Percentiles rank a stretch among this genome's conserved stretches.
Conservation (phyloP, 2,113 vertebrate genomes). For the Anthoscopus minutus region DNA sequence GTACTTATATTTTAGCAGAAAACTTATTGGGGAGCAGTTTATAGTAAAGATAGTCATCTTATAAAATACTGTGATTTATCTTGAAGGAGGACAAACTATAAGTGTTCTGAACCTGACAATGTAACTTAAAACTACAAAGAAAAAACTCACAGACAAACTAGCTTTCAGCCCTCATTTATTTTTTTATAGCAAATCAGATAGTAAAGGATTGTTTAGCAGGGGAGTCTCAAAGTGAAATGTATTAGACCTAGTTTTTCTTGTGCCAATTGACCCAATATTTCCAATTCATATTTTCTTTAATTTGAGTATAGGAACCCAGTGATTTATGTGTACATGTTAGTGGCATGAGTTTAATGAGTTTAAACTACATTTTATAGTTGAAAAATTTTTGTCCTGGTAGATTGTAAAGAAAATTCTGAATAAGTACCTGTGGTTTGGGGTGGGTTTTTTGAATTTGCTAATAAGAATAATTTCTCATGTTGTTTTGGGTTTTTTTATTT, state of each 20-base stretch:
- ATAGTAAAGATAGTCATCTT: background rate
- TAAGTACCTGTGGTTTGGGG: background rate
- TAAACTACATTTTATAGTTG: background rate
- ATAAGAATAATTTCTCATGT: background rate
- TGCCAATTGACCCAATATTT: background rate
- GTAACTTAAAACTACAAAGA: background rate
- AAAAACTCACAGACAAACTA: background rate
- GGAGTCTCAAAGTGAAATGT: background rate
- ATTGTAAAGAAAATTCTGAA: background rate
- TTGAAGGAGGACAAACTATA: background rate
- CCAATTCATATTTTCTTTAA: background rate
- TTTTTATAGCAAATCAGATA: background rate
- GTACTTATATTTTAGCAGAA: background rate
- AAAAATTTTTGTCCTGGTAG: background rate
- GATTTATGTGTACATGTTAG: background rate
- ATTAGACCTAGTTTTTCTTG: background rate
- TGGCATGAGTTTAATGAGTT: background rate
- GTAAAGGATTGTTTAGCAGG: background rate
- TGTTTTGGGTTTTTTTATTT: background rate
- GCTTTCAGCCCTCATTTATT: background rate
- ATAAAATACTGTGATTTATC: background rate
- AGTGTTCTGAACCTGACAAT: background rate
- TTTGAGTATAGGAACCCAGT: background rate
- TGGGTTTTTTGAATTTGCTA: background rate
- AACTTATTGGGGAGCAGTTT: background rate